phyloP scores from a whole-genome alignment of 2,113 vertebrate genomes.

The Oryzias woworae region DNA sequence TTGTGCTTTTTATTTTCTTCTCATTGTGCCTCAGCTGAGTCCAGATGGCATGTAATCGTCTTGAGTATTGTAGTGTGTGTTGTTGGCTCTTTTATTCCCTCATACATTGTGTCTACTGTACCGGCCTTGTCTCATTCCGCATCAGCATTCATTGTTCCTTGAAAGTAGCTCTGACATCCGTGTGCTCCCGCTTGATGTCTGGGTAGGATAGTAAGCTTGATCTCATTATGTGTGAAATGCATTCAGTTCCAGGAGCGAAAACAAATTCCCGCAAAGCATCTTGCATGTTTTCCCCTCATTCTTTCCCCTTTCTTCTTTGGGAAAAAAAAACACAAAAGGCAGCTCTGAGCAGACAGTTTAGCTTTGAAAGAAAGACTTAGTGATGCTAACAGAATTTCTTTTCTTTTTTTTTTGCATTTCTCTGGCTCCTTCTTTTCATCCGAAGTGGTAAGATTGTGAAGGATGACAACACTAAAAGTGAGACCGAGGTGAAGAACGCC shows the following conservation, averaged over 20 bases:
- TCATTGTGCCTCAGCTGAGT: slow-evolving; percentile 36
- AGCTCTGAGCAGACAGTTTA: slow-evolving; percentile 50
- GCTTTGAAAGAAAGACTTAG: slow-evolving; percentile 30
- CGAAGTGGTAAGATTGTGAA: slow-evolving; percentile 82
- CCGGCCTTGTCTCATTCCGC: slow-evolving; percentile 56
- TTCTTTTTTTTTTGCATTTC: slow-evolving; percentile 22
- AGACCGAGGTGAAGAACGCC: slow-evolving; percentile 69
- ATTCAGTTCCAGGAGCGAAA: slow-evolving; percentile 68
- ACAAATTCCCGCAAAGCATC: slow-evolving; percentile 67
- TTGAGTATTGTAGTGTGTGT: slow-evolving; percentile 51
- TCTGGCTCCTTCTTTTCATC: slow-evolving; percentile 7
- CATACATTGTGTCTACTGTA: slow-evolving; percentile 62
- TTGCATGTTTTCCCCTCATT: slow-evolving; percentile 43
- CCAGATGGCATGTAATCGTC: slow-evolving; percentile 65
- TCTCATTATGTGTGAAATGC: slow-evolving; percentile 77
- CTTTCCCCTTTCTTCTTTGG: slow-evolving; percentile 25
- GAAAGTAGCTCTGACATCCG: slow-evolving; percentile 66
- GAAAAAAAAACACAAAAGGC: slow-evolving; percentile 57
- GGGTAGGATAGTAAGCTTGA: slow-evolving; percentile 57
- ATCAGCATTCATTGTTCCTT: slow-evolving; percentile 60
- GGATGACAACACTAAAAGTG: slow-evolving; percentile 82
- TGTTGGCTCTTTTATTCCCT: slow-evolving; percentile 44
- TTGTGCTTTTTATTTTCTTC: slow-evolving; percentile 22
- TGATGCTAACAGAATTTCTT: slow-evolving; percentile 44
- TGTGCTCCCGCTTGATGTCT: slow-evolving; percentile 65